phyloP scores from a whole-genome alignment of 1,140 invertebrate genomes.

The Magallana gigas region DNA sequence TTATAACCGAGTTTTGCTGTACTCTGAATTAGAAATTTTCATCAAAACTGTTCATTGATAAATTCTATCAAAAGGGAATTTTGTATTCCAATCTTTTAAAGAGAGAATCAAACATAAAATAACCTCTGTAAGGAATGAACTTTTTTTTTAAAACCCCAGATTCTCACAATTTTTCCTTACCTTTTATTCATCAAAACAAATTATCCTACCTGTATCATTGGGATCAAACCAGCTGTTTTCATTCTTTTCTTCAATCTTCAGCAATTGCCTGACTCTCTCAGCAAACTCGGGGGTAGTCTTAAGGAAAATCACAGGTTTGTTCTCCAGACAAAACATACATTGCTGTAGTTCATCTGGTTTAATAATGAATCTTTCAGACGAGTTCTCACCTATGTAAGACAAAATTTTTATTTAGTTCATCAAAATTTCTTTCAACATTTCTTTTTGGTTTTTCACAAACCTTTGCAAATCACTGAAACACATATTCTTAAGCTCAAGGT shows the following conservation, averaged over 20 bases:
- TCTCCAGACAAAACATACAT: conserved; percentile 85
- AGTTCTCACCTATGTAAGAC: conserved; percentile 63
- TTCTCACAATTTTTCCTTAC: conserved; percentile 14
- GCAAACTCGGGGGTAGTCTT: conserved; percentile 85
- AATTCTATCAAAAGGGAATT: too few species aligned
- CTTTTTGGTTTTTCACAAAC: too few species aligned
- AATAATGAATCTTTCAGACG: conserved; percentile 63
- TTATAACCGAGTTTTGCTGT: too few species aligned
- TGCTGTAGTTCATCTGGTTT: conserved; percentile 66
- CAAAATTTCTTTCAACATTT: too few species aligned
- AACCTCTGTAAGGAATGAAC: not conserved
- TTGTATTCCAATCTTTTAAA: too few species aligned
- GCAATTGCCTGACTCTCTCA: conserved; percentile 84
- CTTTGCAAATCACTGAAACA: too few species aligned
- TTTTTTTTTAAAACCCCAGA: not conserved
- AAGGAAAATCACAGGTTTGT: conserved; percentile 88
- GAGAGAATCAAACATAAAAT: too few species aligned
- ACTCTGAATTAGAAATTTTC: too few species aligned
- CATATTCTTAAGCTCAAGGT: too few species aligned
- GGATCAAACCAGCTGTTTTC: conserved; percentile 82
- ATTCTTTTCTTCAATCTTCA: conserved; percentile 80
- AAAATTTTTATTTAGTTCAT: too few species aligned
- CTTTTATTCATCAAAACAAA: conserved; percentile 10
- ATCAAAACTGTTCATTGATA: too few species aligned
- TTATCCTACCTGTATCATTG: conserved; percentile 83